These are phyloP conservation scores for Gymnarchus niloticus DNA, from an alignment of 2,113 vertebrate species.

Conservation along the genomic window DNA sequence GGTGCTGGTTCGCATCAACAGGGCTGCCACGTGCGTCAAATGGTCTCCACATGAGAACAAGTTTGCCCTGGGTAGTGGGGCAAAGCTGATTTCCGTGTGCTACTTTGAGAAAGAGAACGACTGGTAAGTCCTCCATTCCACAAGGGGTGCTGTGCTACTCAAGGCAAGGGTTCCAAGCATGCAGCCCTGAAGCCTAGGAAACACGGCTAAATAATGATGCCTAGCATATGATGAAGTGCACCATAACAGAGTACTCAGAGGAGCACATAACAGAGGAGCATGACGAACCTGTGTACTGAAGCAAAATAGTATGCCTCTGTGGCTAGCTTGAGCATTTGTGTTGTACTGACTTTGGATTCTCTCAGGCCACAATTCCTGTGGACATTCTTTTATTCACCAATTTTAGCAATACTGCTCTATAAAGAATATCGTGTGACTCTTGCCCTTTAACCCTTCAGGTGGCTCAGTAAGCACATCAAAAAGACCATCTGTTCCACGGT, in stretches of 20 bases:
- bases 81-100: constrained; percentile 68
- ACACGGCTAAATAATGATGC: too few relatives aligned
- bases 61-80: constrained; percentile 70
- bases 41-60: constrained; percentile 74
- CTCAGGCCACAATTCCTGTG: background rate
- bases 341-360: background rate
- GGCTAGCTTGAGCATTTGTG: background rate
- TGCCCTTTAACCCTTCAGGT: constrained; percentile 47
- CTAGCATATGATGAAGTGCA: too few relatives aligned
- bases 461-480: constrained; percentile 76
- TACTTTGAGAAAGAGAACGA: constrained; percentile 75
- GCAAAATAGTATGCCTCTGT: background rate
- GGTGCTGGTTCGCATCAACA: constrained; percentile 70
- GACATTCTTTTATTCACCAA: background rate
- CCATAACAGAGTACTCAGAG: too few relatives aligned
- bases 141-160: background rate
- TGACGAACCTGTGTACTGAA: background rate
- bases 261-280: too few relatives aligned
- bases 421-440: background rate
- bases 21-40: constrained; percentile 71
- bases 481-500: constrained; percentile 68
- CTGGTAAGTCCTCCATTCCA: constrained; percentile 53
- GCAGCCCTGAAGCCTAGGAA: too few relatives aligned
- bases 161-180: too few relatives aligned
- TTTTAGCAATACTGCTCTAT: background rate